Conservation (phyloP, 2,888 invertebrate species). For the Seira sanloemensis region DNA sequence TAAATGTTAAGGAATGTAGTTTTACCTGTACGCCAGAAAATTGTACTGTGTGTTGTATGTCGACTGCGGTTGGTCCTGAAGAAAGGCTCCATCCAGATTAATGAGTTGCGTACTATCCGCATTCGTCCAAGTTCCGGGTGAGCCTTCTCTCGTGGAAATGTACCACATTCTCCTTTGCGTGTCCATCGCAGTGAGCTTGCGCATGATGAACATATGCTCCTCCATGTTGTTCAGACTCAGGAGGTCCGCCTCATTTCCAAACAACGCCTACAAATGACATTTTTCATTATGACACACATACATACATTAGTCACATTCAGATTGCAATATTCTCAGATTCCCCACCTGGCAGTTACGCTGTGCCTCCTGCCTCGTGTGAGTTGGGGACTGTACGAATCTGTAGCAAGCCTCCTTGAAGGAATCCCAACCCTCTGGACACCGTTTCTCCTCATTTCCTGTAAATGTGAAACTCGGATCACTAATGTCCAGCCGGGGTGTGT, state of each 20-base stretch:
- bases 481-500: slow-evolving; percentile 55
- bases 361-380: slow-evolving; percentile 87
- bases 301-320: neutral
- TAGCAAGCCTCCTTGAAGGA: slow-evolving; percentile 89
- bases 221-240: slow-evolving; percentile 87
- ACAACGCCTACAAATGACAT: slow-evolving; percentile 79
- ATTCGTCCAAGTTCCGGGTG: slow-evolving; percentile 87
- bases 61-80: slow-evolving; percentile 78
- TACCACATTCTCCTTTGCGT: slow-evolving; percentile 93
- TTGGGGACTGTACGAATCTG: slow-evolving; percentile 91
- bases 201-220: slow-evolving; percentile 91
- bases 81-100: slow-evolving; percentile 88
- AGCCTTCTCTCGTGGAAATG: slow-evolving; percentile 81
- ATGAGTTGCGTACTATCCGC: slow-evolving; percentile 86
- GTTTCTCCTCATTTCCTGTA: slow-evolving; percentile 73
- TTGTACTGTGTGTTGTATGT: slow-evolving; percentile 80
- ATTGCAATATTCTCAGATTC: slow-evolving; percentile 39
- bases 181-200: slow-evolving; percentile 88
- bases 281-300: neutral
- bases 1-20: neutral
- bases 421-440: slow-evolving; percentile 93
- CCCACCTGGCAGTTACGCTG: slow-evolving; percentile 86
- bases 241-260: slow-evolving; percentile 83
- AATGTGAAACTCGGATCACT: slow-evolving; percentile 63
- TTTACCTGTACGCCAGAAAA: slow-evolving; percentile 86